Conservation (phyloP, 1,140 invertebrate species). For the Triops cancriformis region DNA sequence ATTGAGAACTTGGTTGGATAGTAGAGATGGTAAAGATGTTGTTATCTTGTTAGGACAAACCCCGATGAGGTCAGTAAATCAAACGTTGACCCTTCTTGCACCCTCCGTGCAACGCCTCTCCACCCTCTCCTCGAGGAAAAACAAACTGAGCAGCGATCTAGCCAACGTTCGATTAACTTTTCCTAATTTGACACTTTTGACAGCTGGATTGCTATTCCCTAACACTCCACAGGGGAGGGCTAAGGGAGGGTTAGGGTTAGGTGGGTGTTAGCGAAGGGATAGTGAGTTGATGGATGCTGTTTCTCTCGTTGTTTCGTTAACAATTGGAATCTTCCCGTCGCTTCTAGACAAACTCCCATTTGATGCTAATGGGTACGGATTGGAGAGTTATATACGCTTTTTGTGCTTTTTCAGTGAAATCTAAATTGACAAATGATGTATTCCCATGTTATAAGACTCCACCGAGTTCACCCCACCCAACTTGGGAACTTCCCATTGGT, state of each 20-base stretch:
- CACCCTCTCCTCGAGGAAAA: neutral
- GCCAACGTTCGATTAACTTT: neutral
- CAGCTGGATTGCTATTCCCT: neutral
- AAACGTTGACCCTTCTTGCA: neutral
- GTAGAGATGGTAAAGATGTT: conserved; percentile 5
- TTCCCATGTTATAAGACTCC: neutral
- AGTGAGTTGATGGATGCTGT: neutral
- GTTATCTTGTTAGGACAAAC: neutral
- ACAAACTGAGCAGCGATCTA: neutral
- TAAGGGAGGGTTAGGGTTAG: neutral
- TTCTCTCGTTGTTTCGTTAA: neutral
- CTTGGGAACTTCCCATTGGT: neutral
- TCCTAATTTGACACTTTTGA: conserved; percentile 14
- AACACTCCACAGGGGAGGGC: too few species aligned
- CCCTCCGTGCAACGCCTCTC: too few species aligned
- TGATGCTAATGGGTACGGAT: too few species aligned
- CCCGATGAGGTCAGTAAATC: neutral
- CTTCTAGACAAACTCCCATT: too few species aligned
- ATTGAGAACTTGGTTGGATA: neutral
- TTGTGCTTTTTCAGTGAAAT: neutral
- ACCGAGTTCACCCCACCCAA: neutral
- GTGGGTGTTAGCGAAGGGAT: neutral
- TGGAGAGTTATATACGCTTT: too few species aligned
- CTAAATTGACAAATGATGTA: conserved; percentile 11
- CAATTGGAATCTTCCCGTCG: neutral